phyloP scores from a whole-genome alignment of 2,113 vertebrate species.

The Felis catus region DNA sequence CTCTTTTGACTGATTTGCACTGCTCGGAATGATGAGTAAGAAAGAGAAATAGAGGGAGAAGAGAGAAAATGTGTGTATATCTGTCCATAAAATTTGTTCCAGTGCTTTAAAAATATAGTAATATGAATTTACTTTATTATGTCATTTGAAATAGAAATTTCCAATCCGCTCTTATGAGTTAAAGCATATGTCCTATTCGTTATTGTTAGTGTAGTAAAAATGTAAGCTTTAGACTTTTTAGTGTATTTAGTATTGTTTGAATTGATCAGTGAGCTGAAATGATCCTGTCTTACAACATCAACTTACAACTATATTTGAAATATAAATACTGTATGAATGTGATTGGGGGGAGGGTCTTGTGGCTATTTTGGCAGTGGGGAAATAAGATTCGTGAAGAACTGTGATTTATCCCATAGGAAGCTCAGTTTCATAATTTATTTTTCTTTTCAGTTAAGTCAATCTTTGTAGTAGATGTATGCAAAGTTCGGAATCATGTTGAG shows the following conservation, averaged over 20 bases:
- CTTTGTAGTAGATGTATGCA: neutral
- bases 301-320: neutral
- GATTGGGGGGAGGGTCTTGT: neutral
- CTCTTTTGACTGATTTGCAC: constrained; percentile 40
- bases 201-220: neutral
- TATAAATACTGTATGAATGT: neutral
- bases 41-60: neutral
- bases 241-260: constrained; percentile 11
- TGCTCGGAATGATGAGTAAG: neutral
- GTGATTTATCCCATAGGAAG: neutral
- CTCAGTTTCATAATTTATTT: neutral
- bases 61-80: neutral
- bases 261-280: neutral
- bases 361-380: neutral
- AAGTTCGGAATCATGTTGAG: neutral
- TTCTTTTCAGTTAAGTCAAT: neutral
- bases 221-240: neutral
- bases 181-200: neutral
- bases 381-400: neutral
- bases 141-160: constrained; percentile 20
- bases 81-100: neutral
- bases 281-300: neutral
- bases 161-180: neutral
- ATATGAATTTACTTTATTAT: neutral
- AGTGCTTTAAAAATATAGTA: neutral